phyloP scores from a whole-genome alignment of 2,113 vertebrate genomes.

The Leiothrix lutea region DNA sequence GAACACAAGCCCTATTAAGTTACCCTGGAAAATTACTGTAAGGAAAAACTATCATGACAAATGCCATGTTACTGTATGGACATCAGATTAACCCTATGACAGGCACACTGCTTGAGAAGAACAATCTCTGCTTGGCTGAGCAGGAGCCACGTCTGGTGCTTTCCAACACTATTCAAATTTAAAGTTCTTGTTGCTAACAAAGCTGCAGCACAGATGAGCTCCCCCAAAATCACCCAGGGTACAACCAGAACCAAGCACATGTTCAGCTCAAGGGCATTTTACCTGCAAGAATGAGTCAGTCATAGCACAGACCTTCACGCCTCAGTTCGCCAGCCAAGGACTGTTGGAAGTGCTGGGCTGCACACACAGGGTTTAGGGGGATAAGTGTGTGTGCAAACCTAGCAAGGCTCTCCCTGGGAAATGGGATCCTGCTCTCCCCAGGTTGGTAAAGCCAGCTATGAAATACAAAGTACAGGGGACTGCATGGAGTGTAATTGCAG shows the following conservation, averaged over 20 bases:
- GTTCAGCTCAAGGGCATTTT: background rate
- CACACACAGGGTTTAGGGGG: background rate
- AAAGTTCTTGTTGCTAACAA: background rate
- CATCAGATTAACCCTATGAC: background rate
- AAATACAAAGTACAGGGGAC: background rate
- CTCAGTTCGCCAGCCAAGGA: background rate
- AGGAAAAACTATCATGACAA: background rate
- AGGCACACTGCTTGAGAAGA: background rate
- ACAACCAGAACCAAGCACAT: background rate
- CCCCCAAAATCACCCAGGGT: background rate
- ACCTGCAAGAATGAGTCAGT: background rate
- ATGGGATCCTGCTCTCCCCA: background rate
- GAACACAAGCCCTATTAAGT: background rate
- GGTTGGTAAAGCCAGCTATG: background rate
- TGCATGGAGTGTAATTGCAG: background rate
- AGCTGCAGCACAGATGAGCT: background rate
- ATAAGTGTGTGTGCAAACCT: fast-evolving
- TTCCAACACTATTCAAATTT: background rate
- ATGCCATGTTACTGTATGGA: background rate
- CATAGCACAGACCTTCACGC: background rate
- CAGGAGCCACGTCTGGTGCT: fast-evolving
- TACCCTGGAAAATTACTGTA: background rate
- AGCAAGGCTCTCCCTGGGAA: background rate
- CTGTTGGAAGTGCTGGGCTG: fast-evolving
- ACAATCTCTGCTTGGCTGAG: background rate